A percentile compares a stretch with the other conserved stretches of the same genome.
These are phyloP conservation scores for Lordiphosa fenestrarum DNA, from an alignment of 2,888 invertebrate species.

Conservation along the genomic window DNA sequence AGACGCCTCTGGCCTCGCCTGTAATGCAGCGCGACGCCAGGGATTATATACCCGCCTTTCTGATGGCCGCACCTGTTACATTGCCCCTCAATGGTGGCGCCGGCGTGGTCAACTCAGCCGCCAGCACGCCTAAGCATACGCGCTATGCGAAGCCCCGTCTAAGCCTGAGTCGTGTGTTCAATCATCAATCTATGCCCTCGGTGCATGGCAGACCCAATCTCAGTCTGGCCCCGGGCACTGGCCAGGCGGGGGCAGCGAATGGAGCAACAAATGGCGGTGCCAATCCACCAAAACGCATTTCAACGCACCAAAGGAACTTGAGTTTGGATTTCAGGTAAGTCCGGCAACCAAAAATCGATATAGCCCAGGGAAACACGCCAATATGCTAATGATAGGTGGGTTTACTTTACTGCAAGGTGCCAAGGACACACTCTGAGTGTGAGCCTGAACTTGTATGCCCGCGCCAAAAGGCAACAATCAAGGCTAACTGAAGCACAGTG, in stretches of 20 bases:
- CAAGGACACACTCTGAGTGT: no score
- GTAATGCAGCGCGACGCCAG: slow-evolving; percentile 23
- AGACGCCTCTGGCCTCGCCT: slow-evolving; percentile 50
- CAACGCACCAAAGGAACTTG: slow-evolving; percentile 91
- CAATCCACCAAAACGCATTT: slow-evolving; percentile 78
- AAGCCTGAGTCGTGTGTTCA: slow-evolving; percentile 79
- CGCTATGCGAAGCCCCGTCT: slow-evolving; percentile 79
- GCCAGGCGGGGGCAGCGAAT: slow-evolving; percentile 21
- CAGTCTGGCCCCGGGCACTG: slow-evolving; percentile 51
- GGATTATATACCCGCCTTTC: slow-evolving; percentile 70
- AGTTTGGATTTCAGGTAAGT: slow-evolving; percentile 92
- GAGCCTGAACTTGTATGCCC: no score
- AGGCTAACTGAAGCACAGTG: no score
- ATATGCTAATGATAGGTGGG: no score
- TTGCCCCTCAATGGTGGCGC: slow-evolving; percentile 70
- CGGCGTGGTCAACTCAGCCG: slow-evolving; percentile 65
- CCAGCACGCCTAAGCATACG: slow-evolving; percentile 78
- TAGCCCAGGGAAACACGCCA: not conserved
- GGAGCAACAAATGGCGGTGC: slow-evolving; percentile 28
- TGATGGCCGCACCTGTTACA: slow-evolving; percentile 71
- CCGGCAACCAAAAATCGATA: not conserved
- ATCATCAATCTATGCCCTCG: slow-evolving; percentile 80
- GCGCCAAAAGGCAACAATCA: no score
- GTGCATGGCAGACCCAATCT: slow-evolving; percentile 79
- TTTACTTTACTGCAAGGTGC: no score